Base-by-base conservation (phyloP, 1,140 invertebrate genomes). In the Lepidurus packardi region DNA sequence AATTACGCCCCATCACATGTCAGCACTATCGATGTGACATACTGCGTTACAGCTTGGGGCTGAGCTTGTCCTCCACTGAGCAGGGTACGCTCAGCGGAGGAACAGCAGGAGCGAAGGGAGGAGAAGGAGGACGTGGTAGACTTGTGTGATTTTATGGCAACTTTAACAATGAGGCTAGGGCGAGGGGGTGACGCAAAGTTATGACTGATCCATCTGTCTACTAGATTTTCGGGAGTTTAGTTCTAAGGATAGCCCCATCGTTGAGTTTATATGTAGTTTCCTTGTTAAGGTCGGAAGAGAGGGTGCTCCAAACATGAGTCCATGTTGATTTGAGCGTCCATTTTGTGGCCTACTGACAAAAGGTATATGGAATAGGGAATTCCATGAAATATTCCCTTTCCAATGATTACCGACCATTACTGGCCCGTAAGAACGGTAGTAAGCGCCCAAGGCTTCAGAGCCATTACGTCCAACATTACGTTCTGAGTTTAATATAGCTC, bases 151-250 rank as follows among this genome's bases (percentile, higher is more conserved):
- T 65, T 65, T 65, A 65, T 65, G 53, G 53, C 4, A 65, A 13
- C 21, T 65, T 16, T 16, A 65, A 65, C 53, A 65, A 65, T 65
- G 53, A 16, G 45, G 10, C 45, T 16, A 47, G 10, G 0, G 45
- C 5, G 10, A 16, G 10, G 16, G 53, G 53, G 53, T 65, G 53
- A 65, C 53, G 13, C 6, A 16, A 4, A 65, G n/a, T 65, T 65
- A n/a, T 65, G 53, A 65, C 53, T 65, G 53, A 65, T n/a, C 53
- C 53, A 65, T 65, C 53, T 65, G 53, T 65, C 53, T n/a, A n/a
- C 53, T 13, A 13, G 4, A 4, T 47, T n/a, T 65, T 65, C 13
- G 6, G 13, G 8, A 21, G 53, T 7, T n/a, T 9, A 21, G 7
- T 65, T 65, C 21, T 16, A 65, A 65, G 16, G 21, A 10, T 47